Percentiles rank a stretch among this genome's conserved stretches.
Conservation (phyloP, 2,888 invertebrate genomes). For the Limnephilus lunatus region DNA sequence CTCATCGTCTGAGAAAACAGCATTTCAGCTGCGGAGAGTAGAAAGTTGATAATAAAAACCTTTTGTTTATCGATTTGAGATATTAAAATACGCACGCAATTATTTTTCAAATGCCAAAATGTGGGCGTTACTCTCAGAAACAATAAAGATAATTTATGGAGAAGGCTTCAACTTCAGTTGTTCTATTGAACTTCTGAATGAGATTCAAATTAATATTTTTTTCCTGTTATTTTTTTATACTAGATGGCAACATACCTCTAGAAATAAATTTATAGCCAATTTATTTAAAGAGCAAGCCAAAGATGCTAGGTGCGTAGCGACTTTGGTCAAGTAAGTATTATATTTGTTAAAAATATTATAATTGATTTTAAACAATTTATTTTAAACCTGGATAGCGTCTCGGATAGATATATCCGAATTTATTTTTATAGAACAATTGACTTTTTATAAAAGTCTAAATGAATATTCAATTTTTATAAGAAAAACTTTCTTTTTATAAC, state of each 20-base stretch:
- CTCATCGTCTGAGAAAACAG: not conserved
- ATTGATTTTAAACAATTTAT: too few species aligned
- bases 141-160: not conserved
- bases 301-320: too few species aligned
- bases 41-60: not conserved
- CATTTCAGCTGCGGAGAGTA: not conserved
- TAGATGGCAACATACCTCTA: not conserved
- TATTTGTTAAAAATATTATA: too few species aligned
- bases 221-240: not conserved
- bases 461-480: too few species aligned
- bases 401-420: too few species aligned
- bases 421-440: too few species aligned
- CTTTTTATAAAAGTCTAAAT: too few species aligned
- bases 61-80: not conserved
- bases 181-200: not conserved
- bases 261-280: too few species aligned
- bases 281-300: too few species aligned
- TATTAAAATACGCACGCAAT: not conserved
- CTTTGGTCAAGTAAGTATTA: too few species aligned
- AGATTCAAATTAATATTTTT: not conserved
- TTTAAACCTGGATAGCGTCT: too few species aligned
- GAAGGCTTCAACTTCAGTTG: not conserved
- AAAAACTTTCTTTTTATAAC: too few species aligned
- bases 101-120: not conserved
- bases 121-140: not conserved